Evolutionary conservation across 2,113 vertebrate species (phyloP).

Genomic region (Guaruba guarouba): DNA sequence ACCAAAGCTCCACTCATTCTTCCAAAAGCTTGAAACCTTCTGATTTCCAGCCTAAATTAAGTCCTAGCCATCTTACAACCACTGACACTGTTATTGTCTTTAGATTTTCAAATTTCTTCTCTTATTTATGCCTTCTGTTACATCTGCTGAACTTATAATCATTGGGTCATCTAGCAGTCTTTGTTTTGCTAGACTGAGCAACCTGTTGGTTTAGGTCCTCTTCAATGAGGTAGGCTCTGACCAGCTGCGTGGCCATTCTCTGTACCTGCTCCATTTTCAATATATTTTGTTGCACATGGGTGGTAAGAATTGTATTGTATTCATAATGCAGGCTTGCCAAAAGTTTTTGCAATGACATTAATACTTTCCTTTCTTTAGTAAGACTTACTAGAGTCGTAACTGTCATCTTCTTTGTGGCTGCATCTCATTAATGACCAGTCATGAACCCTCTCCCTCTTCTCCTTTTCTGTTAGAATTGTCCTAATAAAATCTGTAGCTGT

Average conservation of each 20-base stretch:
- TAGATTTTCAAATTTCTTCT: neutral
- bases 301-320: neutral
- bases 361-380: slow-evolving; percentile 6
- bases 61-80: neutral
- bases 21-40: neutral
- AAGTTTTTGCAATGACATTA: neutral
- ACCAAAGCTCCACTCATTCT: neutral
- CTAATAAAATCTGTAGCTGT: neutral
- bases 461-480: neutral
- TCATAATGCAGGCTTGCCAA: neutral
- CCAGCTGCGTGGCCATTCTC: neutral
- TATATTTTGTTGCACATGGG: neutral
- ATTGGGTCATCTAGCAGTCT: neutral
- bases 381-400: neutral
- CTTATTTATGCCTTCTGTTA: neutral
- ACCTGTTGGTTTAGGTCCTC: neutral
- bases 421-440: neutral
- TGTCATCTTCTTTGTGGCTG: slow-evolving; percentile 31
- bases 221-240: neutral
- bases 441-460: neutral
- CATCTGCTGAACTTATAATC: neutral
- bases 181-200: neutral
- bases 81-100: neutral
- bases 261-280: slow-evolving; percentile 20
- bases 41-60: neutral